These are phyloP conservation scores for Eilema depressum DNA, from an alignment of 2,888 invertebrate species.

Conservation along the genomic window DNA sequence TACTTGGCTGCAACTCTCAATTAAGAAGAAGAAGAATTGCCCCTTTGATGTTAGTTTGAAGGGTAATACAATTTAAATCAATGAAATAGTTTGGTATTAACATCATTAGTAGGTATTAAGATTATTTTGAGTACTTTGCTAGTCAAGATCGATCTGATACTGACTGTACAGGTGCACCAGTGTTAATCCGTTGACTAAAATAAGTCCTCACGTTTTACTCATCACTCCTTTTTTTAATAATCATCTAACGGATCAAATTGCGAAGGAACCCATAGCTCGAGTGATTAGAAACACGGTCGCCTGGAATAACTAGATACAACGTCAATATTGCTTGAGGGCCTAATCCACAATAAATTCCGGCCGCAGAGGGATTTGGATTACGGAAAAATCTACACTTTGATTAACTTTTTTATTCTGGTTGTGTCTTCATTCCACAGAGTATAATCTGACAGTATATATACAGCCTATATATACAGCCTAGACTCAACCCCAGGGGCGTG, in stretches of 20 bases:
- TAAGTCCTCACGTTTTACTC: too few species aligned
- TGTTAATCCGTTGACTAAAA: too few species aligned
- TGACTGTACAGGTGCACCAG: too few species aligned
- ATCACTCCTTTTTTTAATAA: too few species aligned
- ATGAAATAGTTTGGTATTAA: too few species aligned
- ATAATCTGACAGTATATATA: background rate
- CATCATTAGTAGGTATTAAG: too few species aligned
- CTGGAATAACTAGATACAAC: constrained; percentile 32
- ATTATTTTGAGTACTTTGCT: too few species aligned
- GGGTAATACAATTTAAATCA: too few species aligned
- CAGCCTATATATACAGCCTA: background rate
- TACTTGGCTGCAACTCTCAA: too few species aligned
- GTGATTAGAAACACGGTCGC: constrained; percentile 28
- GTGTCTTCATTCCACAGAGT: background rate
- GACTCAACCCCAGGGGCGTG: background rate
- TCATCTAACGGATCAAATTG: background rate
- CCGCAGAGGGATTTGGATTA: constrained; percentile 33
- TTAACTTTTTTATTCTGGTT: background rate
- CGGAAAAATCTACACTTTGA: constrained; percentile 20
- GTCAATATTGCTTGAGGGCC: constrained; percentile 11
- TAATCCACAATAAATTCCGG: constrained; percentile 31
- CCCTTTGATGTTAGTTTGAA: too few species aligned
- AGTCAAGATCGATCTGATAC: too few species aligned
- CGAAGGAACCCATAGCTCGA: constrained; percentile 18
- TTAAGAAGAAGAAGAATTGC: too few species aligned